Conservation (phyloP, 2,797 vertebrate genomes). For the Alauda arvensis region DNA sequence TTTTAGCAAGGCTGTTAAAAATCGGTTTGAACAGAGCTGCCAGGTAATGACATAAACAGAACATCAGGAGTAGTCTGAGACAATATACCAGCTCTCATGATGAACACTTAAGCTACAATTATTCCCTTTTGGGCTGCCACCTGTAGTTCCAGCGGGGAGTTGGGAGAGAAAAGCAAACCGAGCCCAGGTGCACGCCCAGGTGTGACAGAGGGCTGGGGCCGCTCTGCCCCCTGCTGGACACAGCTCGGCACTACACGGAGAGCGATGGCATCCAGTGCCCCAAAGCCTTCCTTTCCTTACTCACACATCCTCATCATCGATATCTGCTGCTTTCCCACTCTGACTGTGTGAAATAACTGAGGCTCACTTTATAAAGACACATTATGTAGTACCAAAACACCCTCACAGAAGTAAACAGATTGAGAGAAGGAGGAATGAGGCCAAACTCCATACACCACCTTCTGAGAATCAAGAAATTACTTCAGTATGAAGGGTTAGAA, state of each 20-base stretch:
- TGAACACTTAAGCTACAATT: background rate
- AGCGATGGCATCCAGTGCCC: rapidly evolving
- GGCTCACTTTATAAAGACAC: background rate
- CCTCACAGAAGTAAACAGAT: background rate
- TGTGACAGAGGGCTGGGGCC: rapidly evolving
- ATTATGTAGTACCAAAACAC: background rate
- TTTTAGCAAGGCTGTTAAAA: background rate
- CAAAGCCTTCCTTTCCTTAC: background rate
- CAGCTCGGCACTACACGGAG: background rate
- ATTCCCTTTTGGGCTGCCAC: background rate
- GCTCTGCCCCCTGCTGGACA: background rate
- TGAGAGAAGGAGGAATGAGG: background rate
- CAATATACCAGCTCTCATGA: background rate
- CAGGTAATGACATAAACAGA: background rate
- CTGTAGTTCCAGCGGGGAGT: background rate
- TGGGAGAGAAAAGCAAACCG: rapidly evolving
- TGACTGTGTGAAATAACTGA: background rate
- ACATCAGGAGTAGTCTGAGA: background rate
- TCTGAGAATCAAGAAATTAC: background rate
- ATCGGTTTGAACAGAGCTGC: background rate
- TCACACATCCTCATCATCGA: background rate
- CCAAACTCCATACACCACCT: rapidly evolving
- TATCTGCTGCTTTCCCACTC: background rate
- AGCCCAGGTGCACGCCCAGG: rapidly evolving
- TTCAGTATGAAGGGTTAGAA: background rate